Conservation (phyloP, 2,113 vertebrate genomes). For the Sceloporus tristichus region DNA sequence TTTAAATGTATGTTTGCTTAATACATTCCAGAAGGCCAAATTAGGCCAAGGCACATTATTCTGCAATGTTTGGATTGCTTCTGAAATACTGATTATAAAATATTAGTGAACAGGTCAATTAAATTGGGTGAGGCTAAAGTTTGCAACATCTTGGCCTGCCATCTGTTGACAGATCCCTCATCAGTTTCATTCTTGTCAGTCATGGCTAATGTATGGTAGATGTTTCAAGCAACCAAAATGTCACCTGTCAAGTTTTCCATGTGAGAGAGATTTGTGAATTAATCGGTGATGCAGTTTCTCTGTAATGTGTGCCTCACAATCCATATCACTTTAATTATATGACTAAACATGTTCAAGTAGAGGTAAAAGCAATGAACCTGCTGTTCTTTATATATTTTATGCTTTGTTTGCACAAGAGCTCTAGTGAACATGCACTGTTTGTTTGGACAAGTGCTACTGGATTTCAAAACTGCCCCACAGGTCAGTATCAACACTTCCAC, state of each 20-base stretch:
- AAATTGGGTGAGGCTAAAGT: not conserved
- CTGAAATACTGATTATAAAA: not conserved
- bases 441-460: slow-evolving; percentile 72
- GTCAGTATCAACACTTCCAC: slow-evolving; percentile 59
- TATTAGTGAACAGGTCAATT: no score
- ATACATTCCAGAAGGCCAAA: no score
- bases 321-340: slow-evolving; percentile 37
- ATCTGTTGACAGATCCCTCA: not conserved
- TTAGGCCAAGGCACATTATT: no score
- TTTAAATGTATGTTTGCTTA: no score
- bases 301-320: slow-evolving; percentile 18
- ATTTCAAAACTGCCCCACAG: slow-evolving; percentile 56
- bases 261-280: not conserved
- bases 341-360: slow-evolving; percentile 33
- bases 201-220: not conserved
- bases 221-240: not conserved
- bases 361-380: slow-evolving; percentile 49
- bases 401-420: slow-evolving; percentile 56
- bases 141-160: not conserved
- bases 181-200: not conserved
- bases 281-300: not conserved
- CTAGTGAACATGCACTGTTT: slow-evolving; percentile 49
- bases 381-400: slow-evolving; percentile 19
- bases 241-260: not conserved
- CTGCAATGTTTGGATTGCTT: not conserved